phyloP scores from a whole-genome alignment of 1,140 invertebrate species.

The Drosophila ogumai region DNA sequence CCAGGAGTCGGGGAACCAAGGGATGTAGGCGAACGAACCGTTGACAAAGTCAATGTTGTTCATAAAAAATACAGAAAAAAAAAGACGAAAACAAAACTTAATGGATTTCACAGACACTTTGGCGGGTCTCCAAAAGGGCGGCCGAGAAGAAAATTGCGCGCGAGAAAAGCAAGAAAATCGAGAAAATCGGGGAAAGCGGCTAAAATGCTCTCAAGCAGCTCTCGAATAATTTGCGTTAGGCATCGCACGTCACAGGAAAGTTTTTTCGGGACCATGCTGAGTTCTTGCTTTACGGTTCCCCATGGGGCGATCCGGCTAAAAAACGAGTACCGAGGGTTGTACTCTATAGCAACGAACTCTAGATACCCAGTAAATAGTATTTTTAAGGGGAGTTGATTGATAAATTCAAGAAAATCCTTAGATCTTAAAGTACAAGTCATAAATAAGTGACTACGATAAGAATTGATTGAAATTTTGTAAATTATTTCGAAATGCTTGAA shows the following conservation, averaged over 20 bases:
- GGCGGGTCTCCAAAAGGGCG: constrained; percentile 69
- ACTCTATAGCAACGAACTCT: not conserved
- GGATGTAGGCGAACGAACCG: constrained; percentile 32
- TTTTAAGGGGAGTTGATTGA: not conserved
- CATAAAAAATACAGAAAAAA: constrained; percentile 39
- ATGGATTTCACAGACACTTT: constrained; percentile 77
- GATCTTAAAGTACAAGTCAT: no score
- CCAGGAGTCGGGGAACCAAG: not conserved
- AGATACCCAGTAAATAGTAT: not conserved
- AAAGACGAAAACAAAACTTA: constrained; percentile 69
- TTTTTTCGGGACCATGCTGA: constrained; percentile 24
- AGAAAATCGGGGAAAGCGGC: constrained; percentile 28
- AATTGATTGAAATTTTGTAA: not conserved
- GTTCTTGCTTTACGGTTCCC: constrained; percentile 27
- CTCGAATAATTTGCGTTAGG: constrained; percentile 70
- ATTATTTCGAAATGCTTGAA: not conserved
- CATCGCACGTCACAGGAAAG: constrained; percentile 59
- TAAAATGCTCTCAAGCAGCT: constrained; percentile 58
- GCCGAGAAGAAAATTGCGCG: constrained; percentile 56
- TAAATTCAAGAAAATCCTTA: not conserved
- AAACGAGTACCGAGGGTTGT: not conserved
- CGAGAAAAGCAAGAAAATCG: constrained; percentile 43
- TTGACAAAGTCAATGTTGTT: constrained; percentile 63
- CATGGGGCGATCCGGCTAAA: not conserved
- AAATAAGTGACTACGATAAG: not conserved